Percentiles rank a stretch among this genome's conserved stretches.
These are phyloP conservation scores for Neostethus bicornis DNA, from an alignment of 2,797 vertebrate species.

Conservation along the genomic window DNA sequence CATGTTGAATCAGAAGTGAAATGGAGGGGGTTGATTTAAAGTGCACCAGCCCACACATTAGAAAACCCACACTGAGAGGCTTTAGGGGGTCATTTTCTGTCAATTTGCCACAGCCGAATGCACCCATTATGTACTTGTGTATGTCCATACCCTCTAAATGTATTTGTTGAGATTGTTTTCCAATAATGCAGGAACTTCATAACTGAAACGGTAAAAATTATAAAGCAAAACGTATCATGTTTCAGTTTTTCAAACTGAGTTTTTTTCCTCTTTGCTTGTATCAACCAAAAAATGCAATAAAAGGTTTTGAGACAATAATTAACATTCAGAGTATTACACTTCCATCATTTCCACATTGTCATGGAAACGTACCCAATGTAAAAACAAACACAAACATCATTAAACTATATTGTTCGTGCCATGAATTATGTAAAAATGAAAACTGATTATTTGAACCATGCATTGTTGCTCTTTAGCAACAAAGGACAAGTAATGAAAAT, in stretches of 20 bases:
- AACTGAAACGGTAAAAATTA: not conserved
- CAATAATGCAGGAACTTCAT: not conserved
- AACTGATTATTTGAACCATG: no score
- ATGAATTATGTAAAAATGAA: no score
- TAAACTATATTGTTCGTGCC: not conserved
- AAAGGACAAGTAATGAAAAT: no score
- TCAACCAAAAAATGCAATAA: no score
- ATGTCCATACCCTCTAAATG: not conserved
- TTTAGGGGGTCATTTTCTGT: constrained; percentile 16
- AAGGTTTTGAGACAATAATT: not conserved
- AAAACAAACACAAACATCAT: not conserved
- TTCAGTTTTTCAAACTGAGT: not conserved
- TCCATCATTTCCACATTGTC: not conserved
- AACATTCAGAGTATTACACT: not conserved
- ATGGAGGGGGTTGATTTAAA: constrained; percentile 25
- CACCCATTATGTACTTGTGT: constrained; percentile 3
- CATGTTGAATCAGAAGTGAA: constrained; percentile 11
- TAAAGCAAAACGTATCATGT: no score
- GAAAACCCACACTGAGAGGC: constrained; percentile 38
- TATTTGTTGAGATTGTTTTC: not conserved
- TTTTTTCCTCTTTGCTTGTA: no score
- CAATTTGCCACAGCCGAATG: constrained; percentile 7
- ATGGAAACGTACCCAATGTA: not conserved
- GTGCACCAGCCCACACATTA: constrained; percentile 38
- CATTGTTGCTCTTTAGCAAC: no score